phyloP scores from a whole-genome alignment of 2,888 invertebrate species.

The Hirudinaria manillensis region DNA sequence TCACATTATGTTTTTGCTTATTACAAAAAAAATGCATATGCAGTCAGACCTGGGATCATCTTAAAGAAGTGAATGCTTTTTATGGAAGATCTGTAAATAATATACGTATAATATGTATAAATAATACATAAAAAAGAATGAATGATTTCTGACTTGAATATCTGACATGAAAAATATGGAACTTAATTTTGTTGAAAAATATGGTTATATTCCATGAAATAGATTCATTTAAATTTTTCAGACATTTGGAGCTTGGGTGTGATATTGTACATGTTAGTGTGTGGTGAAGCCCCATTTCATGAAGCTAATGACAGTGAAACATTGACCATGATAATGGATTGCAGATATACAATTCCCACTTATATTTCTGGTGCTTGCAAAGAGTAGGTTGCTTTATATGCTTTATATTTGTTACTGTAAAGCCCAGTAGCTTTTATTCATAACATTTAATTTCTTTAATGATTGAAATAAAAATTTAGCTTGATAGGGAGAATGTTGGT shows the following conservation, averaged over 20 bases:
- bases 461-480: constrained; percentile 55
- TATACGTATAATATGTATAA: too few relatives aligned
- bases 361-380: constrained; percentile 81
- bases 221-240: constrained; percentile 42
- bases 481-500: constrained; percentile 88
- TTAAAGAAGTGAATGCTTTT: too few relatives aligned
- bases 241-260: constrained; percentile 99
- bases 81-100: too few relatives aligned
- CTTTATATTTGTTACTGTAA: neutral
- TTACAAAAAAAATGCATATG: too few relatives aligned
- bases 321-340: constrained; percentile 98
- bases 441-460: neutral
- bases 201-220: too few relatives aligned
- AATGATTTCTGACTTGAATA: too few relatives aligned
- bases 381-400: constrained; percentile 57
- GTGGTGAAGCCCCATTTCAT: constrained; percentile 94
- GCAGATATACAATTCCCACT: constrained; percentile 85
- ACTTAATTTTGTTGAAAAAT: too few relatives aligned
- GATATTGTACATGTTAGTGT: constrained; percentile 94
- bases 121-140: too few relatives aligned
- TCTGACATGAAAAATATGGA: too few relatives aligned
- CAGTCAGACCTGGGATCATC: too few relatives aligned
- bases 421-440: neutral
- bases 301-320: constrained; percentile 99
- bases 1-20: too few relatives aligned